A percentile compares a stretch with the other conserved stretches of the same genome.
These are phyloP conservation scores for Lamellibrachia satsuma DNA, from an alignment of 2,888 invertebrate genomes.

Conservation along the genomic window DNA sequence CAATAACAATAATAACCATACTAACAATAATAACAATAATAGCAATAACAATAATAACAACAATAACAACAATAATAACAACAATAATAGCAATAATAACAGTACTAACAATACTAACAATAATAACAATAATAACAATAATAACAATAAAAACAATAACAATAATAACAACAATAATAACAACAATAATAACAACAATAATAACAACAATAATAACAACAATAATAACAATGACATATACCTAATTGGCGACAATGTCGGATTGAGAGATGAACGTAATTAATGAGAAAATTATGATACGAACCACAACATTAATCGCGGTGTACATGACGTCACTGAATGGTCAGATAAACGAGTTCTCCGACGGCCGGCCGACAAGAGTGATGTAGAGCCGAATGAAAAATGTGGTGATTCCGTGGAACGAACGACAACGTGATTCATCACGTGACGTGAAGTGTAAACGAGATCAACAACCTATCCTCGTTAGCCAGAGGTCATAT, in stretches of 20 bases:
- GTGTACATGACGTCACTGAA: background rate
- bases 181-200: background rate
- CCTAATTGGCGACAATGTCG: background rate
- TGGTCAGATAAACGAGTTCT: background rate
- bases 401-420: conserved; percentile 2
- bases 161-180: background rate
- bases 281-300: background rate
- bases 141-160: background rate
- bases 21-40: background rate
- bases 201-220: background rate
- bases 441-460: background rate
- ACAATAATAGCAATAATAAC: background rate
- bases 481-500: background rate
- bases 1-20: background rate
- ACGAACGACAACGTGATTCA: background rate
- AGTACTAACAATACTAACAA: background rate
- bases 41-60: background rate
- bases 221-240: background rate
- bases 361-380: background rate
- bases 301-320: background rate
- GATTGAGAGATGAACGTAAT: background rate
- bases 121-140: no score
- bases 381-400: background rate
- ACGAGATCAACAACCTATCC: background rate
- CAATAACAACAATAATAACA: no score